Base-by-base conservation (phyloP, 2,113 vertebrate species). In the Alexandromys fortis region DNA sequence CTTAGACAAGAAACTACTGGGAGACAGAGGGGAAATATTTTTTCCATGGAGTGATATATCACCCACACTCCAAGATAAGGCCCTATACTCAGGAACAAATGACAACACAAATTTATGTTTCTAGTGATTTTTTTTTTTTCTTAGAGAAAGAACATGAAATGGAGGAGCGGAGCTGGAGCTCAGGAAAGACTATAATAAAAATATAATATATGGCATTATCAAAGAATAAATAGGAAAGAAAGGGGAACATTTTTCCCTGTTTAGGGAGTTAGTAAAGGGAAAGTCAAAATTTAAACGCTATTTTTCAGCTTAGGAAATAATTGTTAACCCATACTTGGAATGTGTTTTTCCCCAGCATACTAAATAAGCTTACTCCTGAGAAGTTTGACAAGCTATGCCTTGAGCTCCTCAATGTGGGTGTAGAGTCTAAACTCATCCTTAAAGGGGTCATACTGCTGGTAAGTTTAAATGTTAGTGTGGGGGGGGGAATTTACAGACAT, bases 341-440 rank as follows among this genome's bases (percentile, higher is more conserved):
- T 97, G 0, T 95, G 79, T 5, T 96, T 47, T 95, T 89, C 26
- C 30, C 89, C 19, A 99, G 99, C 99, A 99, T 99, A 99, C 99
- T 99, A 99, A 99, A 99, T 99, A 99, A 99, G 99, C 99, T 99
- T 99, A 99, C 99, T 99, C 99, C 99, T 99, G 99, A 99, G 96
- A 99, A 99, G 99, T 99, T 99, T 99, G 99, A 99, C 99, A 99
- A 99, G 99, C 99, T 99, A 99, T 99, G 99, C 99, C 99, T 99
- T 99, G 99, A 99, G 99, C 99, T 99, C 99, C 99, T 99, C 99
- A 99, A 99, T 99, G 99, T 99, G 99, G 99, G 99, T 99, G 99
- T 99, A 99, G 99, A 99, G 99, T 99, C 99, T 98, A 99, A 99
- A 99, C 99, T 99, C 99, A 99, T 99, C 99, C 99, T 99, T 98